Evolutionary conservation across 2,113 vertebrate species (phyloP).

Genomic region (Hemiprocne comata): DNA sequence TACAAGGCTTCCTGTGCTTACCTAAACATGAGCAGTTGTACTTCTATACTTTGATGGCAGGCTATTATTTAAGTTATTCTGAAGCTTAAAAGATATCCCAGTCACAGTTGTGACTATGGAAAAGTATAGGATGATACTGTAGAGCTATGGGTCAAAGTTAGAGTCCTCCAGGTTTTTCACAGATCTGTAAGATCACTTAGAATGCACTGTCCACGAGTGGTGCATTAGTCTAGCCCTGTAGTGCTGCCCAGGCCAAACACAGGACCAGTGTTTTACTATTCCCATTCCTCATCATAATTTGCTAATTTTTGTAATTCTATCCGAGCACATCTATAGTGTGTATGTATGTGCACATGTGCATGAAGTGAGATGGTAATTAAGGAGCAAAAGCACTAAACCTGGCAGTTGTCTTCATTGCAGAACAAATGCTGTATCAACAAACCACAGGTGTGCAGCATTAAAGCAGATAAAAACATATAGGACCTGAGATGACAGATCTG

Average conservation of each 20-base stretch:
- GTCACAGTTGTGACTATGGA: neutral
- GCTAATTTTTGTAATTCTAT: neutral
- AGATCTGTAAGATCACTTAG: neutral
- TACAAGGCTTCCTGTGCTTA: neutral
- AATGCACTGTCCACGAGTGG: fast-evolving
- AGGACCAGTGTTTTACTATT: neutral
- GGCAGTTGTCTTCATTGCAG: neutral
- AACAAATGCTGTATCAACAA: constrained; percentile 21
- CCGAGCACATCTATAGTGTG: neutral
- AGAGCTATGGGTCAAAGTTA: neutral
- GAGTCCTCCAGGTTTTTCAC: neutral
- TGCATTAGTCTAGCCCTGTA: neutral
- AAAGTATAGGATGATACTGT: neutral
- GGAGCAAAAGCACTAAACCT: neutral
- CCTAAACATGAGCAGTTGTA: neutral
- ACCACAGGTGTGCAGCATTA: neutral
- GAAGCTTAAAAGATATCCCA: neutral
- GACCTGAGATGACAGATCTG: constrained; percentile 21
- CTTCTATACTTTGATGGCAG: neutral
- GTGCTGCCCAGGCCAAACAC: neutral
- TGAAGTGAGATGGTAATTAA: neutral
- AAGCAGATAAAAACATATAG: constrained; percentile 39
- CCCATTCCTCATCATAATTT: fast-evolving
- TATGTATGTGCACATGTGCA: neutral
- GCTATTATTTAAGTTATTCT: neutral